These are phyloP conservation scores for Neolamprologus ventralis DNA, from an alignment of 2,113 vertebrate genomes.

Conservation along the genomic window DNA sequence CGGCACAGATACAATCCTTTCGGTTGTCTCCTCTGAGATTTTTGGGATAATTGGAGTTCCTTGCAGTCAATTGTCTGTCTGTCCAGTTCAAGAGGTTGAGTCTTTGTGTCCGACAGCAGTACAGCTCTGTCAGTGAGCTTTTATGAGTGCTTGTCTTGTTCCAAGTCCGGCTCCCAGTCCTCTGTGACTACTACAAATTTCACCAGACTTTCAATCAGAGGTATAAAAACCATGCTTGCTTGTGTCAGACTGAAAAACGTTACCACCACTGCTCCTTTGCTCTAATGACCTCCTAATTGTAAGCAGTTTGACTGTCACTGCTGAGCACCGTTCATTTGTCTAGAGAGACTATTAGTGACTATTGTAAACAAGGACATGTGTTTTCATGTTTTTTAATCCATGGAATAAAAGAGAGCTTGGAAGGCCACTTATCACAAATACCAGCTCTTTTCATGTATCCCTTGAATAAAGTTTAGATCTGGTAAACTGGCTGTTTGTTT, in stretches of 20 bases:
- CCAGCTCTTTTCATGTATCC: neutral
- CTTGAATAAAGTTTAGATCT: neutral
- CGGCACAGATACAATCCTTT: neutral
- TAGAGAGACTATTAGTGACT: neutral
- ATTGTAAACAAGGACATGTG: constrained; percentile 6
- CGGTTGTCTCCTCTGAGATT: constrained; percentile 22
- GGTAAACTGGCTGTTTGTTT: neutral
- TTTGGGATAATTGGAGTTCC: constrained; percentile 45
- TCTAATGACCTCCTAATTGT: neutral
- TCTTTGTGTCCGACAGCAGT: neutral
- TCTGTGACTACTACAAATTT: neutral
- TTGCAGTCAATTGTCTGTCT: constrained; percentile 1
- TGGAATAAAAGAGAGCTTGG: neutral
- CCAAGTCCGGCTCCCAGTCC: neutral
- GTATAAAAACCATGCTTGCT: neutral
- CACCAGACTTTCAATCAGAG: neutral
- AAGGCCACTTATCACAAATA: neutral
- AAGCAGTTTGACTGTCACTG: neutral
- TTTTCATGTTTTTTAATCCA: neutral
- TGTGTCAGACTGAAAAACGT: neutral
- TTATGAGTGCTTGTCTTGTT: constrained; percentile 2
- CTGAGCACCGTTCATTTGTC: neutral
- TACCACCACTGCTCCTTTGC: neutral
- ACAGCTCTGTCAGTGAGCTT: neutral
- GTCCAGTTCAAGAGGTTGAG: constrained; percentile 5